Conservation (phyloP, 2,797 vertebrate species). For the Lutjanus argentimaculatus region DNA sequence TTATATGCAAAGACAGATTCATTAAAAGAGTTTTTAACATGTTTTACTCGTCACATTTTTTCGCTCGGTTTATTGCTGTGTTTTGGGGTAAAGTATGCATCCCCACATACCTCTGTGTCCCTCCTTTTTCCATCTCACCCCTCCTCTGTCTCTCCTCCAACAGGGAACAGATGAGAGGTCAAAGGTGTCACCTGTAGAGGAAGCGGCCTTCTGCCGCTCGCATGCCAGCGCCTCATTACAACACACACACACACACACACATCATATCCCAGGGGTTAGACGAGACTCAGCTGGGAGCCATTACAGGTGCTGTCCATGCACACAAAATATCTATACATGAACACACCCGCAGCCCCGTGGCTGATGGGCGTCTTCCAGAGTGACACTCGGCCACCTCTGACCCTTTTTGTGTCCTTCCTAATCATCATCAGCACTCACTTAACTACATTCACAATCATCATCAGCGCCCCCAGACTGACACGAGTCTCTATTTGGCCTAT, state of each 20-base stretch:
- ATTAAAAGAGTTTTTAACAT: slow-evolving; percentile 52
- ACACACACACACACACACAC: slow-evolving; percentile 69
- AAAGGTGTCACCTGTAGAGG: slow-evolving; percentile 90
- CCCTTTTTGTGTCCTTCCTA: slow-evolving; percentile 76
- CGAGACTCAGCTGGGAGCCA: slow-evolving; percentile 87
- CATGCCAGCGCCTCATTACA: slow-evolving; percentile 87
- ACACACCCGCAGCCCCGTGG: slow-evolving; percentile 27
- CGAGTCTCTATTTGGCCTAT: slow-evolving; percentile 71
- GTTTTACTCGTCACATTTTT: slow-evolving; percentile 13
- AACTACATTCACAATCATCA: slow-evolving; percentile 84
- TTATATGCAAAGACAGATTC: slow-evolving; percentile 28
- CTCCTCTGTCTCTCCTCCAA: slow-evolving; percentile 66
- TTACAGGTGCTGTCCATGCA: slow-evolving; percentile 84
- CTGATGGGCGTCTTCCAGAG: slow-evolving; percentile 63
- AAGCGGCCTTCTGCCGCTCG: slow-evolving; percentile 85
- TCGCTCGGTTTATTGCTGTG: slow-evolving; percentile 3
- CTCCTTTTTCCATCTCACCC: slow-evolving; percentile 50
- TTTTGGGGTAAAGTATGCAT: slow-evolving; percentile 25
- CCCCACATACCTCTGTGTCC: slow-evolving; percentile 34
- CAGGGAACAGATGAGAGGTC: slow-evolving; percentile 90
- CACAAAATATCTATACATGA: slow-evolving; percentile 60
- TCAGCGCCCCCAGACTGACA: slow-evolving; percentile 76
- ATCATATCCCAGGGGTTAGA: slow-evolving; percentile 35
- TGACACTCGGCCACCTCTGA: slow-evolving; percentile 77
- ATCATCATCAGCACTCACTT: slow-evolving; percentile 82